A percentile compares a stretch with the other conserved stretches of the same genome.
Evolutionary conservation across 2,888 invertebrate genomes (phyloP).

Genomic region (Megaustenia siamemsis): DNA sequence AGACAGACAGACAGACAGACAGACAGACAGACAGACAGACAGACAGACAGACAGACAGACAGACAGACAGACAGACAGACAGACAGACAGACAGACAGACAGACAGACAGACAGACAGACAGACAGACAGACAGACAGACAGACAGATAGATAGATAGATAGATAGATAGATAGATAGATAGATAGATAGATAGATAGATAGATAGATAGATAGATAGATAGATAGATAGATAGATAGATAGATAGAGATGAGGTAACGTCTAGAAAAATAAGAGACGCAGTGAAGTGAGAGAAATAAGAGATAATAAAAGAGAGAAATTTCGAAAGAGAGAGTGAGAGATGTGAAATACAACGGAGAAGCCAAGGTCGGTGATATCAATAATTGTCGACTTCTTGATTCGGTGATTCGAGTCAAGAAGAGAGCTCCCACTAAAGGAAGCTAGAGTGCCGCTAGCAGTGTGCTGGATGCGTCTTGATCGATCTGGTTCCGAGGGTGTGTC

Average conservation of each 20-base stretch:
- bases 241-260: neutral
- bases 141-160: too few species aligned
- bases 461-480: conserved; percentile 1
- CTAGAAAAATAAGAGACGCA: too few species aligned
- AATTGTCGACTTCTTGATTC: neutral
- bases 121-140: neutral
- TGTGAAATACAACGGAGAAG: too few species aligned
- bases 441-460: neutral
- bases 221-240: neutral
- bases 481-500: neutral
- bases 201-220: neutral
- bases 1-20: neutral
- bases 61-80: too few species aligned
- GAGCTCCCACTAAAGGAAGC: neutral
- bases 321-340: too few species aligned
- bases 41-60: neutral
- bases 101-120: neutral
- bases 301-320: too few species aligned
- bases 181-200: neutral
- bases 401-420: neutral
- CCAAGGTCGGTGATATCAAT: too few species aligned
- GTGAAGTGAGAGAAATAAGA: too few species aligned
- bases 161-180: too few species aligned
- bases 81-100: neutral
- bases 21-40: neutral